Evolutionary conservation across 2,797 vertebrate species (phyloP).

Genomic region (Hemibagrus guttatus): DNA sequence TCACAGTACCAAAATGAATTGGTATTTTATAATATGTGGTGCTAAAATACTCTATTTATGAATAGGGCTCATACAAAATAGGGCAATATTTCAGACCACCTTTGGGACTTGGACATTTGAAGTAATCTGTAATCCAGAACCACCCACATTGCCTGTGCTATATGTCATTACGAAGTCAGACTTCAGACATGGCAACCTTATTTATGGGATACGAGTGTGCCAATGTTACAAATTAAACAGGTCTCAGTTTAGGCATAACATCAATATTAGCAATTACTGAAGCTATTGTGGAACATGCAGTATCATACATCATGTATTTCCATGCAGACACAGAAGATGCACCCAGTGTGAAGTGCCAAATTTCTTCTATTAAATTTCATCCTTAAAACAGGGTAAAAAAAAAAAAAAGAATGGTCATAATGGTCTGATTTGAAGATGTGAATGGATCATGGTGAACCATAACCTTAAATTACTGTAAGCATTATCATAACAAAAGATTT

Average conservation of each 20-base stretch:
- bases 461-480: not conserved
- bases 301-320: not conserved
- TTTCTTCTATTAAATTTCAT: not conserved
- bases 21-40: not conserved
- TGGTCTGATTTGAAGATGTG: not conserved
- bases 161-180: constrained; percentile 18
- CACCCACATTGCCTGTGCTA: constrained; percentile 24
- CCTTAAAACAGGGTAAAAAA: not conserved
- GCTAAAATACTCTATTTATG: not conserved
- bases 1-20: not conserved
- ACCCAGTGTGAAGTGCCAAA: not conserved
- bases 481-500: not conserved
- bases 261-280: constrained; percentile 21
- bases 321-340: constrained; percentile 1
- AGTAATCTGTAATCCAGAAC: constrained; percentile 14
- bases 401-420: not conserved
- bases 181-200: not conserved
- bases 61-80: constrained; percentile 11
- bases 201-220: constrained; percentile 26
- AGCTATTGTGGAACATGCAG: not conserved
- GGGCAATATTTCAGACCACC: constrained; percentile 7
- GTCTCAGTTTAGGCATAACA: not conserved
- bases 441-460: not conserved
- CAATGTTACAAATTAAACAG: not conserved
- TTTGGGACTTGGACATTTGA: constrained; percentile 22